These are phyloP conservation scores for Enhydra lutris DNA, from an alignment of 2,113 vertebrate species.

Conservation along the genomic window DNA sequence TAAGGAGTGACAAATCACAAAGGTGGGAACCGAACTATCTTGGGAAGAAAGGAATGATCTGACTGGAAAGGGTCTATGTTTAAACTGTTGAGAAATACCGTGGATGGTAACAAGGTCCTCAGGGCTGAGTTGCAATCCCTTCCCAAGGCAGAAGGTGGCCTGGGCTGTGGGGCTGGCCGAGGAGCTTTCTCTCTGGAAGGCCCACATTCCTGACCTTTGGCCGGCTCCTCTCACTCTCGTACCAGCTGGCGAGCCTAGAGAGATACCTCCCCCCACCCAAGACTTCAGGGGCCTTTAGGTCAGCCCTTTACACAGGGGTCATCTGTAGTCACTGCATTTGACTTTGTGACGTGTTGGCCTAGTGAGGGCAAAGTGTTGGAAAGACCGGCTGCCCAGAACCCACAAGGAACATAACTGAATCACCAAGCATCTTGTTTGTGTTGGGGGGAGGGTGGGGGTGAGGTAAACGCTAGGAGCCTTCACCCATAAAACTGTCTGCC, in stretches of 20 bases:
- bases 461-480: slow-evolving; percentile 18
- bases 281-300: not conserved
- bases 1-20: not conserved
- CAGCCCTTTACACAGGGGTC: not conserved
- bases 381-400: not conserved
- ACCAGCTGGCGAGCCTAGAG: not conserved
- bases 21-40: not conserved
- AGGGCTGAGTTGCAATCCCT: not conserved
- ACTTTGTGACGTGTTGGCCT: not conserved
- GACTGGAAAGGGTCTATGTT: not conserved
- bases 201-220: slow-evolving; percentile 55
- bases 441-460: not conserved
- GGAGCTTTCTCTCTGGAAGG: not conserved
- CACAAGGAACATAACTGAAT: not conserved
- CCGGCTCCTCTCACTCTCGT: not conserved
- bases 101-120: not conserved
- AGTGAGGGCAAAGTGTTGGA: not conserved
- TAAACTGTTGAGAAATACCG: not conserved
- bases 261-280: not conserved
- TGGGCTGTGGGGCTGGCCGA: not conserved
- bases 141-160: not conserved
- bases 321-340: not conserved
- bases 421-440: slow-evolving; percentile 57
- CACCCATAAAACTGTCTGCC: slow-evolving; percentile 58
- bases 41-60: not conserved